These are phyloP conservation scores for Dendrolimus pini DNA, from an alignment of 2,888 invertebrate genomes.

Conservation along the genomic window DNA sequence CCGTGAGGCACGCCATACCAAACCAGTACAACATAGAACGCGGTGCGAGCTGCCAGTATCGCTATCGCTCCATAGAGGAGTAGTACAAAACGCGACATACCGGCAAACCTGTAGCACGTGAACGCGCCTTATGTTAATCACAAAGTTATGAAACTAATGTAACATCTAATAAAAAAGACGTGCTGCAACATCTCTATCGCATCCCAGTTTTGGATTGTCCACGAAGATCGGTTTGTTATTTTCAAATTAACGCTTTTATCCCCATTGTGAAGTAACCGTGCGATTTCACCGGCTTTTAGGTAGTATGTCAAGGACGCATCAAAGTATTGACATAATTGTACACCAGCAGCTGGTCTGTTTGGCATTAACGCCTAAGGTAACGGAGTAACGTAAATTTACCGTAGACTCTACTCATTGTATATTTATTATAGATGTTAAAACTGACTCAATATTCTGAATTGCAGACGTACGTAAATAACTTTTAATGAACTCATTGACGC, in stretches of 20 bases:
- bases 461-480: too few relatives aligned
- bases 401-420: too few relatives aligned
- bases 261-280: slow-evolving; percentile 18
- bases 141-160: too few relatives aligned
- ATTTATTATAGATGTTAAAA: too few relatives aligned
- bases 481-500: too few relatives aligned
- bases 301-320: slow-evolving; percentile 25
- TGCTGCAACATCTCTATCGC: neutral
- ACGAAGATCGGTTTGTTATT: neutral
- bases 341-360: neutral
- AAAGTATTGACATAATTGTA: slow-evolving; percentile 2
- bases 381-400: too few relatives aligned
- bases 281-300: slow-evolving; percentile 21
- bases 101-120: neutral
- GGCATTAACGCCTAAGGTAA: neutral
- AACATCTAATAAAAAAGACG: too few relatives aligned
- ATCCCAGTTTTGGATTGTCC: neutral
- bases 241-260: slow-evolving; percentile 5
- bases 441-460: too few relatives aligned
- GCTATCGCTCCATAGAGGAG: neutral
- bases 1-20: neutral
- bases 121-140: neutral
- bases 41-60: slow-evolving; percentile 47
- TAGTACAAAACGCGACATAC: neutral
- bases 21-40: slow-evolving; percentile 57